A percentile compares a stretch with the other conserved stretches of the same genome.
phyloP scores from a whole-genome alignment of 2,888 invertebrate genomes.

The Ochropleura plecta region DNA sequence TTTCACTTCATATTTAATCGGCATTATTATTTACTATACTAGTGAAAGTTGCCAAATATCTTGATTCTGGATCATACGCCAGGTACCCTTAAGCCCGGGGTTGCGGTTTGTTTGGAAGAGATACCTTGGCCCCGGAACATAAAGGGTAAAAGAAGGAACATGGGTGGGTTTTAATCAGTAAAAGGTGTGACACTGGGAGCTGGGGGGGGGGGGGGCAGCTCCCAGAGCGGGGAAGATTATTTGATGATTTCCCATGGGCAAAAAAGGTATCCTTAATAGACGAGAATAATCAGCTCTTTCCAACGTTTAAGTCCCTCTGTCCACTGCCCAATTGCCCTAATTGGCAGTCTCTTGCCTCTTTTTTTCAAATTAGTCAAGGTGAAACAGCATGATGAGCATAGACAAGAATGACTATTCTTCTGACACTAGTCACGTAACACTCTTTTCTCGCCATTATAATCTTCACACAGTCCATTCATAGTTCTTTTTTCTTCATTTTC shows the following conservation, averaged over 20 bases:
- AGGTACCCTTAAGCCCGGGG: background rate
- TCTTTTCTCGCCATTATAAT: background rate
- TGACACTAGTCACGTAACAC: background rate
- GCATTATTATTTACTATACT: background rate
- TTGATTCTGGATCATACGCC: background rate
- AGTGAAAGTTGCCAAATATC: background rate
- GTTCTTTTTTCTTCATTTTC: background rate
- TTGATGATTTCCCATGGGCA: too few species aligned
- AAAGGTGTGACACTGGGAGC: too few species aligned
- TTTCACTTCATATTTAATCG: background rate
- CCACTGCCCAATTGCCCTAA: background rate
- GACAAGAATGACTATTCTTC: background rate
- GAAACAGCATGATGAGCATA: background rate
- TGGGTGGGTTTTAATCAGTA: too few species aligned
- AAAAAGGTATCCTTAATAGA: too few species aligned
- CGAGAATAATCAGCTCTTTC: accelerated
- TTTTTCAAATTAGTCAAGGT: background rate
- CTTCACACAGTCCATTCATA: background rate
- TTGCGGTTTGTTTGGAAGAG: too few species aligned
- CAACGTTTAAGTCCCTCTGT: background rate
- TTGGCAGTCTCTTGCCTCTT: background rate
- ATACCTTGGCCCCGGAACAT: too few species aligned
- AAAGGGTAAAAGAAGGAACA: too few species aligned
- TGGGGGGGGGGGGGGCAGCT: too few species aligned
- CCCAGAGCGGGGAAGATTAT: too few species aligned